Evolutionary conservation across 2,797 vertebrate genomes (phyloP).

Genomic region (Galago senegalensis): DNA sequence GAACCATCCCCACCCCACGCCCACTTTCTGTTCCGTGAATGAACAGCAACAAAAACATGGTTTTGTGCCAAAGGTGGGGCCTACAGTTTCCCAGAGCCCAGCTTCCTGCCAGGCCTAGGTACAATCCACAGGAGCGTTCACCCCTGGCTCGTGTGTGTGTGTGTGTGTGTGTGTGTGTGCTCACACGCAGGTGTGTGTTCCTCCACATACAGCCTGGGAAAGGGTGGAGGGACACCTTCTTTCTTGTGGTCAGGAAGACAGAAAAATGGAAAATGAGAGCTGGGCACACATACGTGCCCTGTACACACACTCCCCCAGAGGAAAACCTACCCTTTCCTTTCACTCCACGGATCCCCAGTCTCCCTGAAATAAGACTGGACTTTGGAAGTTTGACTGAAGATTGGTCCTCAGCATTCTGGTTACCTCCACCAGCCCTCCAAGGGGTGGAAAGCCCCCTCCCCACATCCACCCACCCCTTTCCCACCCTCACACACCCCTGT

Average conservation of each 20-base stretch:
- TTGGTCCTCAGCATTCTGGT: rapidly evolving
- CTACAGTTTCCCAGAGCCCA: conserved; percentile 75
- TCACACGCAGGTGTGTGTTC: rapidly evolving
- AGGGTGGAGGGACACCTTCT: background rate
- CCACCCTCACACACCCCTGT: background rate
- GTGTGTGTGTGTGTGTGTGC: rapidly evolving
- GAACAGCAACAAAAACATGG: conserved; percentile 68
- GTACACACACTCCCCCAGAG: background rate
- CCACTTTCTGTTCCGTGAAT: background rate
- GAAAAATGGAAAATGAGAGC: background rate
- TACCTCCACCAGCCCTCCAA: too few relatives aligned
- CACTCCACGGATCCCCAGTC: background rate
- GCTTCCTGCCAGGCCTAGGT: conserved; percentile 83
- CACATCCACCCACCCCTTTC: background rate
- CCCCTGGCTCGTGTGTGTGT: background rate
- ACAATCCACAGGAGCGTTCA: background rate
- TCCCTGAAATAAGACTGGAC: background rate
- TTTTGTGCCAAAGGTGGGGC: conserved; percentile 83
- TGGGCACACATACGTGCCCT: rapidly evolving
- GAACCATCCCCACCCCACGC: background rate
- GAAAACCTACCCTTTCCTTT: background rate
- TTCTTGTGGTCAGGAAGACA: background rate
- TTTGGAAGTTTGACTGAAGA: rapidly evolving
- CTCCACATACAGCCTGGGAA: background rate
- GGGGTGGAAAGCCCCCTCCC: background rate